Base-by-base conservation (phyloP, 2,888 invertebrate genomes). In the Xanthia icteritia region DNA sequence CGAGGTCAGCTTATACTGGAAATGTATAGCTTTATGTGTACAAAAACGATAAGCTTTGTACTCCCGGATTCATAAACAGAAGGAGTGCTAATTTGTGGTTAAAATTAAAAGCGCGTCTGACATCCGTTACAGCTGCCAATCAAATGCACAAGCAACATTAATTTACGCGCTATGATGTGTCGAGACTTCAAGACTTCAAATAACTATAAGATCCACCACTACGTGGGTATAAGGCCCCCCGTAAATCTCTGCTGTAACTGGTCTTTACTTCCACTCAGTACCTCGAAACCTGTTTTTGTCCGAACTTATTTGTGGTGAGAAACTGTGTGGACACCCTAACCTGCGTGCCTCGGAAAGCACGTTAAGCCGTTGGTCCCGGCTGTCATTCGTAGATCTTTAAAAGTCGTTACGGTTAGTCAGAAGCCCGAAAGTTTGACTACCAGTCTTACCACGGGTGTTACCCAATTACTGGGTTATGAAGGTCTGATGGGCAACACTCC, bases 71-170 rank as follows among this genome's bases (percentile, higher is more conserved):
- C 27, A 48, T 77, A 66, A 73, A 77, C 56, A 82, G 15, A 31
- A 15, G n/a, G n/a, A 70, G 13, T 66, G 56, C 36, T 69, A 48
- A 82, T 82, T 60, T 69, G 58, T 36, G 68, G 67, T 79, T 58
- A 51, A 27, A 79, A 79, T 81, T 68, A 67, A 74, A 79, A 73
- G 20, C 23, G 51, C 51, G 23, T 36, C 58, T 58, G 42, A 80
- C 61, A 51, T 80, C 63, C 27, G 75, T 58, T 65, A 45, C 48
- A 58, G 51, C 81, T 75, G 81, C 58, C 68, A 74, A 75, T 75
- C 81, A 79, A 69, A 23, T 64, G 36, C 13, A 23, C 36, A 36
- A 58, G 36, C 36, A 56, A 51, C 42, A 23, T 61, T 31, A 56
- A 76, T 77, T 76, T n/a, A 65, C 20, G 60, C 60, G 0, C 2